A percentile compares a stretch with the other conserved stretches of the same genome.
These are phyloP conservation scores for Sebastes dallii DNA, from an alignment of 2,797 vertebrate genomes.

Conservation along the genomic window DNA sequence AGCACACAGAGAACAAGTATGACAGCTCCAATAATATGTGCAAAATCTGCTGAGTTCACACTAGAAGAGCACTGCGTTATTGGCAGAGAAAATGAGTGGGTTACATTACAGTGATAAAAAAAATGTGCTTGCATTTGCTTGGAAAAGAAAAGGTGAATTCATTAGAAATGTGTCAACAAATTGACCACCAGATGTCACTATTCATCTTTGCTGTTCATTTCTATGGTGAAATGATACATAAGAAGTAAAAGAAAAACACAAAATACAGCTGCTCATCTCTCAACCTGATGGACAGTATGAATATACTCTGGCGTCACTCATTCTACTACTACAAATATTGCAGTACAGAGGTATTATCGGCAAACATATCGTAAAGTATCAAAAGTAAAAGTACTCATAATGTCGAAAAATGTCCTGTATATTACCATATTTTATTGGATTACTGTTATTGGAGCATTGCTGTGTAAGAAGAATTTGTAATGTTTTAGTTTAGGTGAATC, in stretches of 20 bases:
- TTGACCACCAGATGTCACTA: constrained; percentile 61
- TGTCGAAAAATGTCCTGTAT: not conserved
- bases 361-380: not conserved
- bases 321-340: not conserved
- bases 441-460: not conserved
- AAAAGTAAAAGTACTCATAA: not conserved
- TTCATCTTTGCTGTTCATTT: not conserved
- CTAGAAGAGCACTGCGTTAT: not conserved
- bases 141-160: not conserved
- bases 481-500: not conserved
- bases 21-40: not conserved
- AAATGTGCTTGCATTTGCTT: not conserved
- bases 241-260: not conserved
- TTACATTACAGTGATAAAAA: constrained; percentile 5
- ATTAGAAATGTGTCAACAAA: not conserved
- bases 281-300: not conserved
- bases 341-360: not conserved
- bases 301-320: not conserved
- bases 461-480: not conserved
- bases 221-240: not conserved
- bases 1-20: not conserved
- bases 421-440: not conserved
- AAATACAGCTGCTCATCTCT: not conserved
- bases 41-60: not conserved
- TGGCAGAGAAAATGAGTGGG: not conserved